Conservation (phyloP, 2,113 vertebrate genomes). For the Phalacrocorax carbo region DNA sequence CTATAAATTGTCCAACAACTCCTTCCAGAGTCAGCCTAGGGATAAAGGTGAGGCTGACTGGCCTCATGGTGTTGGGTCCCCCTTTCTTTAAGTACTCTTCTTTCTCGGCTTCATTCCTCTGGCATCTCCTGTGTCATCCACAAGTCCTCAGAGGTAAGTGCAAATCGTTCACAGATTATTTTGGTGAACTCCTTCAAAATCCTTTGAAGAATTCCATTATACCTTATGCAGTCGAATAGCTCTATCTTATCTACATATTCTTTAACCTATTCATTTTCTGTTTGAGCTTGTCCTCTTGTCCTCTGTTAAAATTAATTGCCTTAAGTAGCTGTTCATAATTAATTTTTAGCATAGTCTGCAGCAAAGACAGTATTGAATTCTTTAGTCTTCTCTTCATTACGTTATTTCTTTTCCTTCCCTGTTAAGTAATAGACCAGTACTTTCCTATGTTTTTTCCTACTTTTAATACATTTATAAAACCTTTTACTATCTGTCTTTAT, state of each 20-base stretch:
- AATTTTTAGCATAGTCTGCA: background rate
- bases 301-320: constrained; percentile 22
- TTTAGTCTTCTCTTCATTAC: background rate
- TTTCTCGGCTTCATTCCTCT: background rate
- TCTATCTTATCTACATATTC: background rate
- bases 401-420: background rate
- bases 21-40: background rate
- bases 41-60: background rate
- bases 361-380: background rate
- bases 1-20: background rate
- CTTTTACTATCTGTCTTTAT: background rate
- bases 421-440: background rate
- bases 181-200: background rate
- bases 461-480: background rate
- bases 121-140: background rate
- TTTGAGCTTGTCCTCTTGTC: background rate
- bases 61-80: background rate
- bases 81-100: background rate
- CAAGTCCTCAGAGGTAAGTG: background rate
- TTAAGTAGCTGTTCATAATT: constrained; percentile 15
- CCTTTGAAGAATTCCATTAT: background rate
- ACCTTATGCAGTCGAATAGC: background rate
- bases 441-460: background rate
- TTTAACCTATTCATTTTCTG: background rate
- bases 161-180: background rate